A percentile compares a stretch with the other conserved stretches of the same genome.
Conservation (phyloP, 2,888 invertebrate genomes). For the Strigamia transsilvanica region DNA sequence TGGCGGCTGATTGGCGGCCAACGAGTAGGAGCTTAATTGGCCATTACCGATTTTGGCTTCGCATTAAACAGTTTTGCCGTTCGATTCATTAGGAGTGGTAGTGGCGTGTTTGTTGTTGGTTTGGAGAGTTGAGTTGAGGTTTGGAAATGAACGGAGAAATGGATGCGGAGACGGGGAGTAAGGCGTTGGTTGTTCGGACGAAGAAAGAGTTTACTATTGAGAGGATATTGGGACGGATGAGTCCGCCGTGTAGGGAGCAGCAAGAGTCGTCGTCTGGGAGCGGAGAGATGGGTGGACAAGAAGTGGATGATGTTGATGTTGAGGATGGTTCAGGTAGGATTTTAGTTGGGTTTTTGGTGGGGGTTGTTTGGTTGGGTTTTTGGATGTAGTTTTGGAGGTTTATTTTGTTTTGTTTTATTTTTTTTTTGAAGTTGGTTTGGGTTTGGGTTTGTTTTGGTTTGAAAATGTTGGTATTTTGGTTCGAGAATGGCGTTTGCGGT, state of each 20-base stretch:
- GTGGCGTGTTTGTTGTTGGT: neutral
- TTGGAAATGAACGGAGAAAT: neutral
- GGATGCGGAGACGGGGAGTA: neutral
- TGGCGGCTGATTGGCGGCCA: slow-evolving; percentile 44
- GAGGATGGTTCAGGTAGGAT: neutral
- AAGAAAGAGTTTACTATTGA: slow-evolving; percentile 23
- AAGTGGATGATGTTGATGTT: neutral
- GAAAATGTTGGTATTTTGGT: no score
- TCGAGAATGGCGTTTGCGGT: no score
- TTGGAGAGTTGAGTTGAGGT: neutral
- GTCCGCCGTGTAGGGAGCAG: slow-evolving; percentile 11
- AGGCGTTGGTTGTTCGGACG: neutral
- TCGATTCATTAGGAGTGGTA: slow-evolving; percentile 32
- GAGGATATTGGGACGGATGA: neutral
- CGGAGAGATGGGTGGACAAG: neutral
- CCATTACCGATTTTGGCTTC: slow-evolving; percentile 40
- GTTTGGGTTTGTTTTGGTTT: no score
- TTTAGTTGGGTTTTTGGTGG: no score
- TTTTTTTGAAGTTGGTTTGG: no score
- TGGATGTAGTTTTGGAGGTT: no score
- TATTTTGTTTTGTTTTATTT: no score
- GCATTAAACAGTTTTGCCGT: slow-evolving; percentile 44
- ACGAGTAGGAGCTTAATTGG: slow-evolving; percentile 46
- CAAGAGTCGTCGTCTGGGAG: neutral
- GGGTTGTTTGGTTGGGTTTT: no score